These are phyloP conservation scores for Pyrocoelia pectoralis DNA, from an alignment of 2,888 invertebrate genomes.

Conservation along the genomic window DNA sequence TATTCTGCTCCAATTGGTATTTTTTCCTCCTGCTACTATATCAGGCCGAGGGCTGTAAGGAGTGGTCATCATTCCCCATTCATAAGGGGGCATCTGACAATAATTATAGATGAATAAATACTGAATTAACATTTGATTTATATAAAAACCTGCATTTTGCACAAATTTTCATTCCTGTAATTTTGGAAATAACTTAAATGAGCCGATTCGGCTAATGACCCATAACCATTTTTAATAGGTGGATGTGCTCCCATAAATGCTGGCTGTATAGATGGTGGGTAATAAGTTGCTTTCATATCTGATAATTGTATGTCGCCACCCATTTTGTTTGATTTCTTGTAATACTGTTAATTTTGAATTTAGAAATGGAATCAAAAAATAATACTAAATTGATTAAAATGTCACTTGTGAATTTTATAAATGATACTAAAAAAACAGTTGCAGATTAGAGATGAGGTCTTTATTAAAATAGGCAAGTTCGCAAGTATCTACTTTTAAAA, in stretches of 20 bases:
- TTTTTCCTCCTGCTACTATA: slow-evolving; percentile 51
- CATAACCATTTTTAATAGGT: slow-evolving; percentile 51
- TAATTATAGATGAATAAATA: neutral
- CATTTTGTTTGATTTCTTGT: slow-evolving; percentile 15
- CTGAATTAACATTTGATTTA: neutral
- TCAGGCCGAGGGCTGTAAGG: slow-evolving; percentile 57
- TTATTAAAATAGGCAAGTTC: too few relatives aligned
- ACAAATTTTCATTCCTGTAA: slow-evolving; percentile 58
- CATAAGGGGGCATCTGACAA: slow-evolving; percentile 56
- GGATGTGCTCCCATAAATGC: slow-evolving; percentile 56
- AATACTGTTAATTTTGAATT: too few relatives aligned
- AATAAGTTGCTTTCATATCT: slow-evolving; percentile 53
- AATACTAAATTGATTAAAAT: neutral
- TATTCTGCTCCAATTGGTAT: slow-evolving; percentile 50
- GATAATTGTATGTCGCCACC: slow-evolving; percentile 48
- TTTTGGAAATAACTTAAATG: slow-evolving; percentile 56
- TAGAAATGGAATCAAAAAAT: too few relatives aligned
- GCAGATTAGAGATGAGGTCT: too few relatives aligned
- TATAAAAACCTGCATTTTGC: slow-evolving; percentile 49
- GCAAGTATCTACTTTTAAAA: too few relatives aligned
- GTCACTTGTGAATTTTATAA: slow-evolving; percentile 23
- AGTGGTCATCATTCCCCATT: slow-evolving; percentile 57
- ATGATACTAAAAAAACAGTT: slow-evolving; percentile 5
- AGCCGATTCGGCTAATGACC: slow-evolving; percentile 48
- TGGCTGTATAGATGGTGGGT: slow-evolving; percentile 54